Conservation (phyloP, 2,888 invertebrate genomes). For the Dynastes tityus region DNA sequence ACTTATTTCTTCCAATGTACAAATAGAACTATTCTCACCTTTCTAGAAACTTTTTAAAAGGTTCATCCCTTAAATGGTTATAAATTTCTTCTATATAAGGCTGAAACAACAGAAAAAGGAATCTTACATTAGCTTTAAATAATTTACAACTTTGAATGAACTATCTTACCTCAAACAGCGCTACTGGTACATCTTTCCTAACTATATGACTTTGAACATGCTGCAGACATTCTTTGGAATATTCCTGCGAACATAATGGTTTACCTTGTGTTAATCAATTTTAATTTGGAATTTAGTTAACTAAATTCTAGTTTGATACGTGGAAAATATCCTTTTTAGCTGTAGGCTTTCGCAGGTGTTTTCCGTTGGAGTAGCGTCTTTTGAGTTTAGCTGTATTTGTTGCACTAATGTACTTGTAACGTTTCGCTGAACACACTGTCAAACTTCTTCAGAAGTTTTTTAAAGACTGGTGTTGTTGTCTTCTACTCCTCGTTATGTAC, state of each 20-base stretch:
- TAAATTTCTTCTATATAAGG: constrained; percentile 99
- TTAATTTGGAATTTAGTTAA: neutral
- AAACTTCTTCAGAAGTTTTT: no score
- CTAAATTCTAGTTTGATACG: neutral
- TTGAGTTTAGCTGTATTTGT: no score
- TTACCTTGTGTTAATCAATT: constrained; percentile 2
- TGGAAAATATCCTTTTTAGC: no score
- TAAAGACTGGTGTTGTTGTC: no score
- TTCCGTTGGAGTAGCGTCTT: no score
- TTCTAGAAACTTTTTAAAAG: constrained; percentile 98
- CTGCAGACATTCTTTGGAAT: constrained; percentile 96
- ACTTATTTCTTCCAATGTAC: no score
- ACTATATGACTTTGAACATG: constrained; percentile 98
- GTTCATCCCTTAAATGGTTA: constrained; percentile 95
- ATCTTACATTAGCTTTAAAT: neutral
- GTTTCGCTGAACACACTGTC: no score
- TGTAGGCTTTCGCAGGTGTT: no score
- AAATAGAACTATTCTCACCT: constrained; percentile 77
- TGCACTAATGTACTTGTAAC: no score
- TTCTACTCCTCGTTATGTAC: no score
- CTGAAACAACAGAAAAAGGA: constrained; percentile 76
- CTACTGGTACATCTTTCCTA: constrained; percentile 97
- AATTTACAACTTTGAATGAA: neutral
- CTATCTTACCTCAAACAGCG: constrained; percentile 92
- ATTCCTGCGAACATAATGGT: constrained; percentile 83